Evolutionary conservation across 92 coral and sea anemone genomes (phyloP).

Genomic region (Isaurus tuberculatus): DNA sequence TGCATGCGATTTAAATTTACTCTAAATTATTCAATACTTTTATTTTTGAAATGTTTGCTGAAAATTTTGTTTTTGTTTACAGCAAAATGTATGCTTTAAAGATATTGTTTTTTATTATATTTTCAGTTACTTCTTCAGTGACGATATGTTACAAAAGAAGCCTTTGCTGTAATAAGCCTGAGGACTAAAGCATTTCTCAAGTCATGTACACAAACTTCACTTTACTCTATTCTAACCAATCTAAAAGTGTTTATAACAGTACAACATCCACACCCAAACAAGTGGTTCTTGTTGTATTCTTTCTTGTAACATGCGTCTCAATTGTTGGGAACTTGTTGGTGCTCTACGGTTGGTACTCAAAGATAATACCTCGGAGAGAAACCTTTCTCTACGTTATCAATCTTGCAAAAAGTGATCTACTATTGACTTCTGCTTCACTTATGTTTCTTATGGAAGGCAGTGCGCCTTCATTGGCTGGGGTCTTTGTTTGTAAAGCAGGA

Average conservation of each 20-base stretch:
- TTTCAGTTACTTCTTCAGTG: too few relatives aligned
- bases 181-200: too few relatives aligned
- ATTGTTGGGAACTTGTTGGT: not conserved
- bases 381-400: not conserved
- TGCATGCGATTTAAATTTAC: too few relatives aligned
- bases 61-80: too few relatives aligned
- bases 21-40: too few relatives aligned
- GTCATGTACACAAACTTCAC: not conserved
- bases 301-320: not conserved
- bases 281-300: not conserved
- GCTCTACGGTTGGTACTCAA: not conserved
- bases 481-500: not conserved
- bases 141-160: too few relatives aligned
- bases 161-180: too few relatives aligned
- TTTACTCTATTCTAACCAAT: not conserved
- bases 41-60: too few relatives aligned
- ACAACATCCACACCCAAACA: not conserved
- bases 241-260: not conserved
- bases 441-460: not conserved
- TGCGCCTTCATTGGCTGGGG: not conserved
- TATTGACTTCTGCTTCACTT: not conserved
- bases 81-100: too few relatives aligned
- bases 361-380: not conserved
- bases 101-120: too few relatives aligned
- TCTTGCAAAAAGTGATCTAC: conserved; percentile 12